These are phyloP conservation scores for Hippopotamyrus pictus DNA, from an alignment of 2,797 vertebrate genomes.

Conservation along the genomic window DNA sequence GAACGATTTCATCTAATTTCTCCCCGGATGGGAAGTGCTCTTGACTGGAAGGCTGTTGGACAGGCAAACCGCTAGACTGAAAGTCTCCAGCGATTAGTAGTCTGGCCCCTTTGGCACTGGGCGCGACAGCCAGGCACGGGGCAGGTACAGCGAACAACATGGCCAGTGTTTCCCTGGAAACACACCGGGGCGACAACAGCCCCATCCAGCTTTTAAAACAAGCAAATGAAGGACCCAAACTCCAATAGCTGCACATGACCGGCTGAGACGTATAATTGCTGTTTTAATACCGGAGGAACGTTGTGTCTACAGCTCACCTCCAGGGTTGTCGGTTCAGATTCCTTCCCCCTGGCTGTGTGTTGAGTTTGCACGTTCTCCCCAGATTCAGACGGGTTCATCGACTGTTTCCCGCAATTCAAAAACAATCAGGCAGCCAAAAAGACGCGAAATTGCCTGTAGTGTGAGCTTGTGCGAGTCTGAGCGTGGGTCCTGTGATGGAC, in stretches of 20 bases:
- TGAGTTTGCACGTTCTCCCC: not conserved
- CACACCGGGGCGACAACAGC: not conserved
- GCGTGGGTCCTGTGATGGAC: not conserved
- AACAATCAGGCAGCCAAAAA: not conserved
- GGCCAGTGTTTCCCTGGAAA: not conserved
- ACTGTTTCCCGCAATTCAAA: not conserved
- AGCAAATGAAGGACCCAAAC: not conserved
- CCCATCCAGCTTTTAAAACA: not conserved
- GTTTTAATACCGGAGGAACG: not conserved
- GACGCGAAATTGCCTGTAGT: not conserved
- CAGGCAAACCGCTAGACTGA: conserved; percentile 36
- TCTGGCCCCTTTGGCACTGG: conserved; percentile 27
- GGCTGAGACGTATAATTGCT: not conserved
- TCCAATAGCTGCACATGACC: not conserved
- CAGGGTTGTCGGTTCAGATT: not conserved
- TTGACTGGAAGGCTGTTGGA: conserved; percentile 34
- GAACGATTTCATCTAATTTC: conserved; percentile 38
- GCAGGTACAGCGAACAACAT: not conserved
- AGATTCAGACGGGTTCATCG: not conserved
- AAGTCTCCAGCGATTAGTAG: conserved; percentile 42
- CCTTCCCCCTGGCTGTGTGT: not conserved
- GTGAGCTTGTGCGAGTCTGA: not conserved
- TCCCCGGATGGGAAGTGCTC: conserved; percentile 27
- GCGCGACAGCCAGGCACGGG: conserved; percentile 6
- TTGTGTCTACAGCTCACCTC: not conserved